Conservation (phyloP, 2,888 invertebrate species). For the Acronicta leporina region DNA sequence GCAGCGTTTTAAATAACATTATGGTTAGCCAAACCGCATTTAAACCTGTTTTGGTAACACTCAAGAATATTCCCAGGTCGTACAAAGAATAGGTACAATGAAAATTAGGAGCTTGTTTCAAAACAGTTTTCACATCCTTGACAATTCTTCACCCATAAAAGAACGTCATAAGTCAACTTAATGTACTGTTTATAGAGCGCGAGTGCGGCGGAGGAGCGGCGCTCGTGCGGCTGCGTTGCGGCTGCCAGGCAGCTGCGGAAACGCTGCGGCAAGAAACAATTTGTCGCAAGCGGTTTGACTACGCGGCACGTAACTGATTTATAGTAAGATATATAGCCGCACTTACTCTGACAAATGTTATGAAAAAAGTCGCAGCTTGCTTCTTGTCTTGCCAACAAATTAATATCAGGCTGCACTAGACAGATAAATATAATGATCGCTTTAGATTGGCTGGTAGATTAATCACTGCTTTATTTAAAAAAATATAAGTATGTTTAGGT, state of each 20-base stretch:
- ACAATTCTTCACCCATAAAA: conserved; percentile 1
- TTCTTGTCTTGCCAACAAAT: conserved; percentile 8
- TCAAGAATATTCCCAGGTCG: background rate
- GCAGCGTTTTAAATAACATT: background rate
- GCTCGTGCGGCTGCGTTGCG: background rate
- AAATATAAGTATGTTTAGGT: too few species aligned
- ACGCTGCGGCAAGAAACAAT: background rate
- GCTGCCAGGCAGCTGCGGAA: background rate
- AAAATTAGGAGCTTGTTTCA: conserved; percentile 5
- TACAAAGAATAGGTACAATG: conserved; percentile 9
- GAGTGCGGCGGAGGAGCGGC: background rate
- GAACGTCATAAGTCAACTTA: conserved; percentile 16
- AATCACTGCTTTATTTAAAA: conserved; percentile 3
- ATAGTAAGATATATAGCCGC: conserved; percentile 13
- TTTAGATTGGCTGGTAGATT: background rate
- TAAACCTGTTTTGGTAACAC: background rate
- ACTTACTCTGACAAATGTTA: conserved; percentile 15
- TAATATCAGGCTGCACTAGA: conserved; percentile 5
- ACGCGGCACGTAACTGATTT: conserved; percentile 11
- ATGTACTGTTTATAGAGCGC: conserved; percentile 1
- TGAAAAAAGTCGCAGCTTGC: conserved; percentile 3
- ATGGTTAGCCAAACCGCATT: background rate
- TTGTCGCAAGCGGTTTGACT: background rate
- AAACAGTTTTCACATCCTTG: conserved; percentile 7
- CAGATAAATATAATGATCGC: conserved; percentile 5